phyloP scores from a whole-genome alignment of 2,797 vertebrate genomes.

The Pachyuromys duprasi region DNA sequence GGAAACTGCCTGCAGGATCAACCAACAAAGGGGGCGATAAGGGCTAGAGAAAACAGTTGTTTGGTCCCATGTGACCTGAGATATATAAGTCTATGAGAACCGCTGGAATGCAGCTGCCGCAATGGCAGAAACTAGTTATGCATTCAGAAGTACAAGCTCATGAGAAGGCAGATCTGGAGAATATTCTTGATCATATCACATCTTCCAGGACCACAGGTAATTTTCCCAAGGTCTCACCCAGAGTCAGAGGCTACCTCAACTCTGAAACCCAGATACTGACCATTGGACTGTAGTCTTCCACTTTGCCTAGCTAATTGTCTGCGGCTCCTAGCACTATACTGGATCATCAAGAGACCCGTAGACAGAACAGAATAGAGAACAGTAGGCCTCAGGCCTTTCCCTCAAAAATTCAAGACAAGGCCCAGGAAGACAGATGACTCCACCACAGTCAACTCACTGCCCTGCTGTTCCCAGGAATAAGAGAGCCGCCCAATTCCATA shows the following conservation, averaged over 20 bases:
- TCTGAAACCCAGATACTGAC: not conserved
- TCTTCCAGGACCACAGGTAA: not conserved
- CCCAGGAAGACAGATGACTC: not conserved
- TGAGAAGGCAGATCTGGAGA: not conserved
- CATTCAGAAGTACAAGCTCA: not conserved
- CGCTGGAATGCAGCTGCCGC: not conserved
- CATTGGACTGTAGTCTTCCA: not conserved
- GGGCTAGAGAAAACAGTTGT: not conserved
- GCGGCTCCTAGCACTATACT: not conserved
- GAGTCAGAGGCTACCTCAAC: not conserved
- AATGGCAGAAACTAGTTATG: not conserved
- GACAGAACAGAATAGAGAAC: not conserved
- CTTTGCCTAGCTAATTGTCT: no score
- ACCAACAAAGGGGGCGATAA: not conserved
- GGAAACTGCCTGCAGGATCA: not conserved
- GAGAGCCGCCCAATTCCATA: not conserved
- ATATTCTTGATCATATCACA: not conserved
- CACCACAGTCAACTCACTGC: not conserved
- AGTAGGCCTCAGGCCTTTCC: no score
- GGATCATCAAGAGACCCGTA: not conserved
- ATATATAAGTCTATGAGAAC: not conserved
- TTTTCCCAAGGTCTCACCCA: not conserved
- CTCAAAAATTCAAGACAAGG: not conserved
- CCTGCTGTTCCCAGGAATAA: not conserved
- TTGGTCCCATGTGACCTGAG: not conserved